Base-by-base conservation (phyloP, 2,888 invertebrate genomes). In the Platycheirus rosarum region DNA sequence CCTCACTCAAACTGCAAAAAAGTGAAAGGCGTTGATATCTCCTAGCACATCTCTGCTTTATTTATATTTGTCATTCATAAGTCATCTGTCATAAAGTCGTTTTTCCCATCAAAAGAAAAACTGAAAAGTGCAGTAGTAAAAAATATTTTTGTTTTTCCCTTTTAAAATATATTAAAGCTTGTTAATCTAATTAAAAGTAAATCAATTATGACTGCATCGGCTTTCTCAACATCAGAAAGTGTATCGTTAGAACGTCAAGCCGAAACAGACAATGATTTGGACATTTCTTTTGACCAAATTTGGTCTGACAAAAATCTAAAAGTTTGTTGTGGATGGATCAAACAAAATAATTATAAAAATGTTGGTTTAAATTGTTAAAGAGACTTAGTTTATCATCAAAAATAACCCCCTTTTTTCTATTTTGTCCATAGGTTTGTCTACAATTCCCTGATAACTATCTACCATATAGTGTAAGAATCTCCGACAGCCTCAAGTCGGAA, bases 391-490 rank as follows among this genome's bases (percentile, higher is more conserved):
- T 48, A 13, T 18, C 35, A 20, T 65, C 16, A 0, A n/a, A 35
- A 53, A 7, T 4, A 0, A n/a, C n/a, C n/a, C n/a, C n/a, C n/a
- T n/a, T 7, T 2, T 32, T 26, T 40, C n/a, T 44, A 40, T 3
- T 29, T 16, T 5, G 16, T 40, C 55, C 62, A 5, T 23, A 62
- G 97, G 94, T 97, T 35, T 97, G 97, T 84, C 91, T 98, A 46
- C 98, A 98, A 92, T 97, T 98, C 90, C 97, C 98, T 7, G 98
- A 98, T 91, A 92, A 93, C 55, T 91, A 97, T 69, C 91, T 98
- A 66, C 87, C 90, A 18, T 93, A 95, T 87, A 94, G 97, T 73
- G 92, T 93, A 2, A 91, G 92, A 75, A 93, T 98, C 74, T 93
- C 94, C 74, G 91, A 92, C 37, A 92, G 92, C 86, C 89, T 93